phyloP scores from a whole-genome alignment of 2,113 vertebrate species.

The Odontophorus gujanensis region DNA sequence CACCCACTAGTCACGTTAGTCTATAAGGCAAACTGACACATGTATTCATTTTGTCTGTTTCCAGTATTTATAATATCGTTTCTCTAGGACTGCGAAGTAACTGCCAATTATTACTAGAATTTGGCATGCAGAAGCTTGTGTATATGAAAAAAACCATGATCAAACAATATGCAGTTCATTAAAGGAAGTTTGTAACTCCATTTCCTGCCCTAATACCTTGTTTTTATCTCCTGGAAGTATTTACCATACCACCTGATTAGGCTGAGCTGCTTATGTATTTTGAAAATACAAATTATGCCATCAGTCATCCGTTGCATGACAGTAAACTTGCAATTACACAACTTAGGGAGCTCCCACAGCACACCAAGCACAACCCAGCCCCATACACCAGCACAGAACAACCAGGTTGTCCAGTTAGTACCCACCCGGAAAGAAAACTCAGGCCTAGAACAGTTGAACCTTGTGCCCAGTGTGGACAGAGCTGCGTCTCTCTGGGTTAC shows the following conservation, averaged over 20 bases:
- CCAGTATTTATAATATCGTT: constrained; percentile 23
- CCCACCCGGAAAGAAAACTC: not conserved
- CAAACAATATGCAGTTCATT: constrained; percentile 61
- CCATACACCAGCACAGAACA: not conserved
- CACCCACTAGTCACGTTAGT: constrained; percentile 15
- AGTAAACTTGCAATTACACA: constrained; percentile 67
- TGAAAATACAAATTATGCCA: constrained; percentile 74
- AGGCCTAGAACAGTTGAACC: not conserved
- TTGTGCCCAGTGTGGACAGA: not conserved
- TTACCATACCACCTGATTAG: constrained; percentile 66
- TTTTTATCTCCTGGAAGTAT: constrained; percentile 63
- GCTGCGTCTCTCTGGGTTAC: not conserved
- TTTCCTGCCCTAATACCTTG: constrained; percentile 64
- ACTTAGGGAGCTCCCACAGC: constrained; percentile 25
- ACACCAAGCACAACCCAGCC: constrained; percentile 13
- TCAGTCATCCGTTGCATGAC: constrained; percentile 69
- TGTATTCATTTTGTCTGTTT: constrained; percentile 26
- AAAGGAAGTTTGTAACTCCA: constrained; percentile 44
- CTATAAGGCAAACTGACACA: constrained; percentile 47
- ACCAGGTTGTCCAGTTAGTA: not conserved
- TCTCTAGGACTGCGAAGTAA: constrained; percentile 27
- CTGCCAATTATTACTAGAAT: constrained; percentile 50
- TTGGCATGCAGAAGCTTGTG: constrained; percentile 38
- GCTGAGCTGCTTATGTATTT: constrained; percentile 71
- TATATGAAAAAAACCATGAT: not conserved